Conservation (phyloP, 1,140 invertebrate species). For the Pemphigus obesinymphae region DNA sequence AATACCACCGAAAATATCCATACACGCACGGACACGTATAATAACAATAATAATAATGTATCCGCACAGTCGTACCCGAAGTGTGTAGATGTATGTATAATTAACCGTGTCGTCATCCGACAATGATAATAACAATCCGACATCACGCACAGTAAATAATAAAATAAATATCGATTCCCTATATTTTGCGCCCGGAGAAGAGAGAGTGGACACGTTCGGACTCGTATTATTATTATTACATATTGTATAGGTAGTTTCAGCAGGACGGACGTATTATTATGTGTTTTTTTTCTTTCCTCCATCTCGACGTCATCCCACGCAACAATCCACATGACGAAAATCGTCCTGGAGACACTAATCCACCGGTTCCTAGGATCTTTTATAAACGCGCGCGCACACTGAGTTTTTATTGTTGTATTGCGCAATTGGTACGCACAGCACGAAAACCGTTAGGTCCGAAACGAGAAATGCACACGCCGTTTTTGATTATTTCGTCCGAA, state of each 20-base stretch:
- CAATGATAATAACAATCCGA: neutral
- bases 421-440: slow-evolving; percentile 38
- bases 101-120: neutral
- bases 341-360: slow-evolving; percentile 30
- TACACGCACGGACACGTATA: too few relatives aligned
- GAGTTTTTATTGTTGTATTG: slow-evolving; percentile 15
- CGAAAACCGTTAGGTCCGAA: slow-evolving; percentile 40
- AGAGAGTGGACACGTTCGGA: neutral
- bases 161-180: neutral
- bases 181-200: neutral
- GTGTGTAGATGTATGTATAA: neutral
- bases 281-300: neutral
- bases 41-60: too few relatives aligned
- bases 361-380: slow-evolving; percentile 15
- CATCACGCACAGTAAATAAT: neutral
- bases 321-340: neutral
- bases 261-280: too few relatives aligned
- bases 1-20: too few relatives aligned
- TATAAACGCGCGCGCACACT: neutral
- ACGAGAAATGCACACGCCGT: slow-evolving; percentile 16
- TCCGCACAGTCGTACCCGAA: neutral
- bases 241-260: neutral
- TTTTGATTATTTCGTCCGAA: slow-evolving; percentile 32
- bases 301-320: neutral
- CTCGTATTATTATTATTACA: too few relatives aligned